Evolutionary conservation across 2,888 invertebrate species (phyloP).

Genomic region (Exephanes ischioxanthus): DNA sequence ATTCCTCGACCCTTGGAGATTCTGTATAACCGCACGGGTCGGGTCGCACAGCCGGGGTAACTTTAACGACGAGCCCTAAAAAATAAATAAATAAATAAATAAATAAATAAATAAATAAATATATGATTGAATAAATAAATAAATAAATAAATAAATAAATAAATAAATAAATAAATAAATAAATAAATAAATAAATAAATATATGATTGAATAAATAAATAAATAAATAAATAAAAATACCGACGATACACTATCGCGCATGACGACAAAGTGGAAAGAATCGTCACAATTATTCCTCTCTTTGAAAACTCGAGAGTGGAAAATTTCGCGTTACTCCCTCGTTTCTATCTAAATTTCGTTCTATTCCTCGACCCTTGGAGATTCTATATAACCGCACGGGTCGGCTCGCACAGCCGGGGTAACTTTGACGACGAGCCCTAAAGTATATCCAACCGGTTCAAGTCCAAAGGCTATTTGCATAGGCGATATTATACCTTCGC

Average conservation of each 20-base stretch:
- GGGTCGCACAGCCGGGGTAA: slow-evolving; percentile 28
- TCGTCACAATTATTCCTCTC: slow-evolving; percentile 11
- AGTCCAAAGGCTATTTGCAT: slow-evolving; percentile 85
- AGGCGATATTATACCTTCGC: slow-evolving; percentile 84
- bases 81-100: slow-evolving; percentile 71
- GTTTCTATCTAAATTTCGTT: slow-evolving; percentile 9
- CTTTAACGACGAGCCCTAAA: slow-evolving; percentile 74
- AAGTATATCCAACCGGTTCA: slow-evolving; percentile 84
- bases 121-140: slow-evolving; percentile 39
- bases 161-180: no score
- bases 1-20: slow-evolving; percentile 1
- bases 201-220: neutral
- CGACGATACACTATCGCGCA: neutral
- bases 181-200: no score
- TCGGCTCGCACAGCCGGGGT: slow-evolving; percentile 25
- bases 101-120: no score
- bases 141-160: no score
- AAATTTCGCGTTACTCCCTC: neutral
- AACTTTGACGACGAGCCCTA: slow-evolving; percentile 71
- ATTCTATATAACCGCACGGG: neutral
- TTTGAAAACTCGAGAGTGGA: neutral
- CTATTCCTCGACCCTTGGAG: slow-evolving; percentile 4
- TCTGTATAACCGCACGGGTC: neutral
- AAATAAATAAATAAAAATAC: neutral
- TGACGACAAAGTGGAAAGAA: slow-evolving; percentile 1